Conservation (phyloP, 2,888 invertebrate species). For the Strigamia crassipes region DNA sequence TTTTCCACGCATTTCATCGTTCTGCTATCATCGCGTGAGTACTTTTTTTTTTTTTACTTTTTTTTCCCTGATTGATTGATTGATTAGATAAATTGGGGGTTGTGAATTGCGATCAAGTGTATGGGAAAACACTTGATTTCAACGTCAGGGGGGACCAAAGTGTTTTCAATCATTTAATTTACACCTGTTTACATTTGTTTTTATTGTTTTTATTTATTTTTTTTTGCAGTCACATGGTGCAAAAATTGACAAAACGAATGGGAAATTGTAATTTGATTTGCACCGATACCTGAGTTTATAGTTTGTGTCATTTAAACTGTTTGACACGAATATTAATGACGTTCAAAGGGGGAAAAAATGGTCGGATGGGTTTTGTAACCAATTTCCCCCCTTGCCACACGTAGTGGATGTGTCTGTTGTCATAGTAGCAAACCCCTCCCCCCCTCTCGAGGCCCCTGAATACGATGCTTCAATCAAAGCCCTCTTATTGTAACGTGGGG, state of each 20-base stretch:
- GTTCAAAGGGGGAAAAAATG: neutral
- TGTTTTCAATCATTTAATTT: too few relatives aligned
- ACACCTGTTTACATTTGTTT: too few relatives aligned
- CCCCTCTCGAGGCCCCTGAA: neutral
- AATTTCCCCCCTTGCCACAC: neutral
- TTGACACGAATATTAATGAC: neutral
- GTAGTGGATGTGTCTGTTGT: constrained; percentile 10
- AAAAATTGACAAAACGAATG: too few relatives aligned
- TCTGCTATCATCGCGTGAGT: constrained; percentile 3
- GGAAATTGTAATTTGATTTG: too few relatives aligned
- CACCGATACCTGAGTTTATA: too few relatives aligned
- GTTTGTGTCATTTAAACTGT: too few relatives aligned
- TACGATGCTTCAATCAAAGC: neutral
- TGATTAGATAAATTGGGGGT: constrained; percentile 3
- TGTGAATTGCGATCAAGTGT: neutral
- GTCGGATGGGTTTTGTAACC: neutral
- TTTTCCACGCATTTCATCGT: neutral
- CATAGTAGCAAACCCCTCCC: constrained; percentile 10
- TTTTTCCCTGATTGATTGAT: neutral
- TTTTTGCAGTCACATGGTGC: too few relatives aligned
- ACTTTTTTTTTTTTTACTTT: neutral
- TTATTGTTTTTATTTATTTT: too few relatives aligned
- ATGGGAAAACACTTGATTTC: neutral
- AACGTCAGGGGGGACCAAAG: neutral
- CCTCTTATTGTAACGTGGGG: neutral